Evolutionary conservation across 2,113 vertebrate species (phyloP).

Genomic region (Lamprologus speciosus): DNA sequence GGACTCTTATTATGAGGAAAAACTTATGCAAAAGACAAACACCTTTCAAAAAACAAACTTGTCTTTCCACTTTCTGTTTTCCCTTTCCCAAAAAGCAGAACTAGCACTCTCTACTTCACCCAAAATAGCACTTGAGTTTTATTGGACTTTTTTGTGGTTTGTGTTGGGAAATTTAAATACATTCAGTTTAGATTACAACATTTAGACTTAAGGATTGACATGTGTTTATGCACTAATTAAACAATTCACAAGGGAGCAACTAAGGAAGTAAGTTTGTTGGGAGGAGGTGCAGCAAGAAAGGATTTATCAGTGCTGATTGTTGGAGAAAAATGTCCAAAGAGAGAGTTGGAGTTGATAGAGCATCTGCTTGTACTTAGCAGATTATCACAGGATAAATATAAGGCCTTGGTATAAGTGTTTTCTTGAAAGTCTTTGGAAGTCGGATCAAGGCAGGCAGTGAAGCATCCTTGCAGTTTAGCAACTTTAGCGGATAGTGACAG

Average conservation of each 20-base stretch:
- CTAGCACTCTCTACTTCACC: background rate
- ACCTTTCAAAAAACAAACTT: background rate
- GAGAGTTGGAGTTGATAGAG: background rate
- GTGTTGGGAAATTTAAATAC: conserved; percentile 1
- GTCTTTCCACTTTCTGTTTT: background rate
- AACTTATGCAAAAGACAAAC: background rate
- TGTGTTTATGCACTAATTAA: conserved; percentile 24
- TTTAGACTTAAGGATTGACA: background rate
- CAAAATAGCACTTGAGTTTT: conserved; percentile 38
- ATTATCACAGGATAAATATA: conserved; percentile 20
- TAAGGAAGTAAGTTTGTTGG: background rate
- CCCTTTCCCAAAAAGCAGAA: background rate
- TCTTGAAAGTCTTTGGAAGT: background rate
- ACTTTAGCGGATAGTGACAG: background rate
- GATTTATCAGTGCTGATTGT: conserved; percentile 20
- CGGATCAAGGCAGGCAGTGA: background rate
- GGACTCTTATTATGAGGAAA: background rate
- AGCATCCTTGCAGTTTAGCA: background rate
- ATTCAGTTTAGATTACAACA: background rate
- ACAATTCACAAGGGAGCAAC: conserved; percentile 8
- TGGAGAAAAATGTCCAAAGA: background rate
- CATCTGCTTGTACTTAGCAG: conserved; percentile 42
- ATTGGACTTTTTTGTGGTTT: background rate
- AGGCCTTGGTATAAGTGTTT: conserved; percentile 1
- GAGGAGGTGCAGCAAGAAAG: background rate